phyloP scores from a whole-genome alignment of 2,888 invertebrate genomes.

The Lobophora halterata region DNA sequence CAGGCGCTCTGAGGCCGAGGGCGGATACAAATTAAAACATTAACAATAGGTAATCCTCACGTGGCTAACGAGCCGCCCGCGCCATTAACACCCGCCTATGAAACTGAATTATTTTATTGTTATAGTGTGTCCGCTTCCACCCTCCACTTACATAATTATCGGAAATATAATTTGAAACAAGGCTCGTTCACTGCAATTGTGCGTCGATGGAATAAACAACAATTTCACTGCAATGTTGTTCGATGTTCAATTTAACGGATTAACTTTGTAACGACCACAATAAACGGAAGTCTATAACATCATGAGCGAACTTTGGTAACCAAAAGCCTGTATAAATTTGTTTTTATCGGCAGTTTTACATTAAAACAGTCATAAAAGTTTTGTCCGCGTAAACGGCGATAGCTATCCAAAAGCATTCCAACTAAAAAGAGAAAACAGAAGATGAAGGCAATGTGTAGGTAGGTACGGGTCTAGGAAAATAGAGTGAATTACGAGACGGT shows the following conservation, averaged over 20 bases:
- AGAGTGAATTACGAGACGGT: constrained; percentile 59
- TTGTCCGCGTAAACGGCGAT: constrained; percentile 25
- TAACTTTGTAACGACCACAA: constrained; percentile 31
- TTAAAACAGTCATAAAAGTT: constrained; percentile 29
- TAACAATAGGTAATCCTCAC: constrained; percentile 74
- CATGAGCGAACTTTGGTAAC: constrained; percentile 24
- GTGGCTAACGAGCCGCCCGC: constrained; percentile 67
- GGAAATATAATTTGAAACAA: constrained; percentile 41
- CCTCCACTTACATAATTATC: constrained; percentile 51
- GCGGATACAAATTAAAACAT: constrained; percentile 74
- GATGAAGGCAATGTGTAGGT: constrained; percentile 52
- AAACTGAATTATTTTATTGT: constrained; percentile 72
- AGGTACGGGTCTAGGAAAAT: constrained; percentile 69
- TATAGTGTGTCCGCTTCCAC: constrained; percentile 54
- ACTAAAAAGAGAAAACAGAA: constrained; percentile 42
- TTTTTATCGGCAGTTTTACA: constrained; percentile 29
- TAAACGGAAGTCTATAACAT: constrained; percentile 29
- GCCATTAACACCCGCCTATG: constrained; percentile 68
- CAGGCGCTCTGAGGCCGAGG: constrained; percentile 35
- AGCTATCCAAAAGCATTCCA: constrained; percentile 48
- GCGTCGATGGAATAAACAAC: constrained; percentile 27
- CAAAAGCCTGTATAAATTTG: constrained; percentile 27
- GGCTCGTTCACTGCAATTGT: constrained; percentile 37
- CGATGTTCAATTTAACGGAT: constrained; percentile 28
- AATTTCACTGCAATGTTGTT: constrained; percentile 20